These are phyloP conservation scores for Phortica okadai DNA, from an alignment of 2,888 invertebrate genomes.

Conservation along the genomic window DNA sequence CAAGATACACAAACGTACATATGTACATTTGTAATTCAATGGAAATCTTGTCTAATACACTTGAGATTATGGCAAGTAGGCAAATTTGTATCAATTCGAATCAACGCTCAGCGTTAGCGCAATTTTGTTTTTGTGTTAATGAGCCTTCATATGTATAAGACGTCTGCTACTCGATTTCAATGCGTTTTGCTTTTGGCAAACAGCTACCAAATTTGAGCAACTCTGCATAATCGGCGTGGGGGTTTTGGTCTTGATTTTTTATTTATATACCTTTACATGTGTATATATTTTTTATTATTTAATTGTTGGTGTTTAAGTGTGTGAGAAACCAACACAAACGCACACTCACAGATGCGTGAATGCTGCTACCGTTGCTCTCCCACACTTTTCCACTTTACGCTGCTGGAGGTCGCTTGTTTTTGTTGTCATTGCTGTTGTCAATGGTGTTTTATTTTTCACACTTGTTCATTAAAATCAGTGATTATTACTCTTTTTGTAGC, in stretches of 20 bases:
- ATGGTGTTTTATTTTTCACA: slow-evolving; percentile 38
- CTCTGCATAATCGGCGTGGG: not conserved
- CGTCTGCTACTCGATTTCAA: too few species aligned
- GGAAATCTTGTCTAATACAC: too few species aligned
- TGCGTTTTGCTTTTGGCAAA: too few species aligned
- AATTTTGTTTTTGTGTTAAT: too few species aligned
- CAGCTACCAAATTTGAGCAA: slow-evolving; percentile 13
- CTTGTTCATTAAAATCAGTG: slow-evolving; percentile 33
- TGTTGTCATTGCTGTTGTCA: slow-evolving; percentile 52
- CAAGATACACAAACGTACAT: not conserved
- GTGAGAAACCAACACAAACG: slow-evolving; percentile 30
- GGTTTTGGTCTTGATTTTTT: slow-evolving; percentile 58
- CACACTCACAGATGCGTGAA: not conserved
- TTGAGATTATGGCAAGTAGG: too few species aligned
- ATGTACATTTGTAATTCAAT: slow-evolving; percentile 5
- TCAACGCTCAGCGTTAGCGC: too few species aligned
- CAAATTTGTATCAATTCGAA: too few species aligned
- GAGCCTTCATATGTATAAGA: too few species aligned
- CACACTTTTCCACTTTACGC: slow-evolving; percentile 55
- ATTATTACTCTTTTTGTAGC: too few species aligned
- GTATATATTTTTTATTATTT: slow-evolving; percentile 37
- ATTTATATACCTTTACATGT: slow-evolving; percentile 31
- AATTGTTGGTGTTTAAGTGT: slow-evolving; percentile 37
- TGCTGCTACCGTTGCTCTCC: slow-evolving; percentile 33
- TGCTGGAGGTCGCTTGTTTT: slow-evolving; percentile 67